Base-by-base conservation (phyloP, 1,140 invertebrate genomes). In the Diploscapter pachys region DNA sequence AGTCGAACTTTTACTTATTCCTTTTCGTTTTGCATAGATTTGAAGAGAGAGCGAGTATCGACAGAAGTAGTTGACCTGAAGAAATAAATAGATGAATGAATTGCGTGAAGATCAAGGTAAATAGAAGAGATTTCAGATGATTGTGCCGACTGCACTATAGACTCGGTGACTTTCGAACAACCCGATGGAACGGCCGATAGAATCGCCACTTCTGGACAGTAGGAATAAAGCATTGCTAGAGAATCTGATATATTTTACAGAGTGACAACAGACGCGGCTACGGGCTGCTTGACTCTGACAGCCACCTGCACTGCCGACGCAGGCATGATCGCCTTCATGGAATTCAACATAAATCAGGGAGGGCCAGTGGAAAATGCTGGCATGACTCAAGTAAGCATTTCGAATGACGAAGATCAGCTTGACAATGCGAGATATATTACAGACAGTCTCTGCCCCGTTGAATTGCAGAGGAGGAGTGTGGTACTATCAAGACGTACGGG, bases 261-360 rank as follows among this genome's bases (percentile, higher is more conserved):
- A 65, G 9, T 31, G 2, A 31, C 8, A 65, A 8, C 31, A 8
- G 63, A 73, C 59, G 5, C 71, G 48, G 63, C 72, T 4, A 49
- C 72, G 13, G 72, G 72, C 8, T 73, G 72, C 11, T 13, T 66
- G 9, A 65, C 63, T 11, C n/a, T 73, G 13, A 73, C 62, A 50
- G 63, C 63, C 3, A 73, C 62, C 4, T 73, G 72, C 48, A 73
- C 63, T 3, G 72, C 72, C 5, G 63, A 8, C 3, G 13, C 13
- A 48, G 13, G 6, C 4, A 48, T n/a, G 8, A 11, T 11, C 48
- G 63, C 72, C 48, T 73, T 73, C 48, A 73, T 73, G 72, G 54
- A 73, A 52, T 73, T 73, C 48, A 73, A 73, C 54, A 31, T 11
- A 31, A 66, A 66, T 63, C 63, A 73, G 53, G 72, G 72, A 65